A percentile compares a stretch with the other conserved stretches of the same genome.
Conservation (phyloP, 2,888 invertebrate species). For the Drosophila algonquin region DNA sequence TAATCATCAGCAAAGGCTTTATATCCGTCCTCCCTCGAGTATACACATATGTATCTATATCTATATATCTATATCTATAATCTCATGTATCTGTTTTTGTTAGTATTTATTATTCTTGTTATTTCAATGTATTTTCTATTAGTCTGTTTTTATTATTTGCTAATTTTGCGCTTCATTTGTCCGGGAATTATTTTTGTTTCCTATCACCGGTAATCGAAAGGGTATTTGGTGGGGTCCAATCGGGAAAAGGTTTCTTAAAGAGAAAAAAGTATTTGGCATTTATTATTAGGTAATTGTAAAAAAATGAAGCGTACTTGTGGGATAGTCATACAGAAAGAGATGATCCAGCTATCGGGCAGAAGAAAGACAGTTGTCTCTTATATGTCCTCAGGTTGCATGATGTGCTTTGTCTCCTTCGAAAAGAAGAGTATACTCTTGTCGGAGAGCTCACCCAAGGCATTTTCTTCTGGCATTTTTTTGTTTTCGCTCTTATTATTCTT, state of each 20-base stretch:
- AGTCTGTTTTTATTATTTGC: slow-evolving; percentile 52
- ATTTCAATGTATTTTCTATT: slow-evolving; percentile 32
- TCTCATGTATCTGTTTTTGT: slow-evolving; percentile 3
- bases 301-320: no score
- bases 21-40: background rate
- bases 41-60: background rate
- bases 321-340: no score
- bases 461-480: slow-evolving; percentile 10
- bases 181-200: slow-evolving; percentile 24
- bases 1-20: slow-evolving; percentile 27
- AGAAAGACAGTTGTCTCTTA: background rate
- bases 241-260: no score
- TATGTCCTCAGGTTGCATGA: background rate
- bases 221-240: background rate
- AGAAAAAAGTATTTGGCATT: no score
- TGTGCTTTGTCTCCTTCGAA: background rate
- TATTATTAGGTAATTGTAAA: no score
- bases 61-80: background rate
- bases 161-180: slow-evolving; percentile 70
- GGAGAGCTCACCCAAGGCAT: background rate
- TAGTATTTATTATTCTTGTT: slow-evolving; percentile 3
- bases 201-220: background rate
- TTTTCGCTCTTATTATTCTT: slow-evolving; percentile 27
- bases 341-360: no score
- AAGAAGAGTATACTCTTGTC: background rate